These are phyloP conservation scores for Charaxes varanes DNA, from an alignment of 1,140 invertebrate genomes.

Conservation along the genomic window DNA sequence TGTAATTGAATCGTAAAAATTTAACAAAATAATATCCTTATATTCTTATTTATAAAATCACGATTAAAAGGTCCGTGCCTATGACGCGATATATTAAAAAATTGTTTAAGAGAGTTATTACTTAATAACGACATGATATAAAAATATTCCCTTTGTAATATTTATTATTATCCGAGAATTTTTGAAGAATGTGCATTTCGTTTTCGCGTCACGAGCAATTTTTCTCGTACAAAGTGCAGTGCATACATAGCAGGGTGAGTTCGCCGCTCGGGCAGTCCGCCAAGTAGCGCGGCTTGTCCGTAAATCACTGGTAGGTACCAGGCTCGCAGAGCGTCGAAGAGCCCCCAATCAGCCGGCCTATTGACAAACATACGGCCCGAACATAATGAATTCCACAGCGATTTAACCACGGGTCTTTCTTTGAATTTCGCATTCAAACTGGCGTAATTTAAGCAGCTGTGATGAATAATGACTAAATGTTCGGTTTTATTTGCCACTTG, in stretches of 20 bases:
- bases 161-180: no score
- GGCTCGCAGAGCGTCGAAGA: slow-evolving; percentile 54
- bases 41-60: no score
- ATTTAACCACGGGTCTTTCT: slow-evolving; percentile 54
- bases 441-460: slow-evolving; percentile 28
- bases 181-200: slow-evolving; percentile 21
- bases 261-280: slow-evolving; percentile 56
- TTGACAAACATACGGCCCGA: slow-evolving; percentile 67
- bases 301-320: slow-evolving; percentile 64
- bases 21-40: no score
- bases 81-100: no score
- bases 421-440: slow-evolving; percentile 42
- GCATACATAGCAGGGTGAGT: no score
- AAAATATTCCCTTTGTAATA: no score
- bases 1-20: no score
- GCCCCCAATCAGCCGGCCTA: slow-evolving; percentile 63
- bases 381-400: slow-evolving; percentile 56
- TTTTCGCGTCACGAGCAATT: slow-evolving; percentile 52
- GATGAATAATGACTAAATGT: slow-evolving; percentile 26
- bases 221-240: slow-evolving; percentile 56
- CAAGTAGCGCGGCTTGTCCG: slow-evolving; percentile 56
- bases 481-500: slow-evolving; percentile 23
- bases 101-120: no score
- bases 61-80: no score
- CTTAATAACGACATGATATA: no score